Base-by-base conservation (phyloP, 2,888 invertebrate genomes). In the Agapetus fuscipes region DNA sequence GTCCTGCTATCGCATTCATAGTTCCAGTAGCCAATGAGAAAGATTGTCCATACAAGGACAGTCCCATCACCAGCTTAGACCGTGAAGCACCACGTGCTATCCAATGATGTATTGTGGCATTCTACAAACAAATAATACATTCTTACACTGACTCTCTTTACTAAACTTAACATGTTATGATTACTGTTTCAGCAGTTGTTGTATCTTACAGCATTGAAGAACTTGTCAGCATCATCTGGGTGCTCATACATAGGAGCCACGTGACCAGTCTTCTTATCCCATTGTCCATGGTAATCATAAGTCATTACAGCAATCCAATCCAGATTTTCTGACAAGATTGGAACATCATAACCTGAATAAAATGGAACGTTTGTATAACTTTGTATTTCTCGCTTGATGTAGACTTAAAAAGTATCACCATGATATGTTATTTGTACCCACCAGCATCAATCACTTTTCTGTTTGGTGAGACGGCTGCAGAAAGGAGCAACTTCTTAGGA, bases 301-400 rank as follows among this genome's bases (percentile, higher is more conserved):
- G 86, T 76, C 90, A 93, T 91, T 1, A 93, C 78, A 1, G 89
- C 80, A 48, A 93, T 88, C 87, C 89, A 90, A 57, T 90, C 88
- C 43, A 91, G 70, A 54, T 87, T 80, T 43, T 72, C 64, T 0
- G 84, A 78, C n/a, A 91, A 56, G 0, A 71, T 60, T 1, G 83
- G 78, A 0, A 91, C 81, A 53, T 91, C 83, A 55, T 91, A 91
- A 1, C 62, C 70, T 69, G 45, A 29, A 54, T 49, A 35, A 17
- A 9, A 27, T 20, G 5, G 20, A 20, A 9, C 20, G 9, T n/a
- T n/a, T n/a, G n/a, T n/a, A n/a, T n/a, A n/a, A n/a, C n/a, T n/a
- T n/a, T n/a, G n/a, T n/a, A n/a, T n/a, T n/a, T n/a, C n/a, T n/a
- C n/a, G n/a, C n/a, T n/a, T n/a, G n/a, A n/a, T n/a, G n/a, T 9